Percentiles rank a stretch among this genome's conserved stretches.
Conservation (phyloP, 2,797 vertebrate species). For the Scarus forsteni region DNA sequence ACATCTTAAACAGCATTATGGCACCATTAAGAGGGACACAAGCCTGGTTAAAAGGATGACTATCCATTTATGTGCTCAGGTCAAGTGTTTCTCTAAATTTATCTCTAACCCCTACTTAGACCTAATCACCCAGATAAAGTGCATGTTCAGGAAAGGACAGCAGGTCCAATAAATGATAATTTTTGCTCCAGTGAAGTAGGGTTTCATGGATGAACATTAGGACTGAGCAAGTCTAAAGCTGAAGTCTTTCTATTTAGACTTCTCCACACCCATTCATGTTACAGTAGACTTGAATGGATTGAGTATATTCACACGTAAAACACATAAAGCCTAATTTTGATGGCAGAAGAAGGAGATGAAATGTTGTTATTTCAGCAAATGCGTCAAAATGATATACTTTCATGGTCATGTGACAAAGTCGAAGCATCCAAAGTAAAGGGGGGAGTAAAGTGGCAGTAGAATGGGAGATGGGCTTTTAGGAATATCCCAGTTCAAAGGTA, state of each 20-base stretch:
- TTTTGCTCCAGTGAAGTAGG: constrained; percentile 29
- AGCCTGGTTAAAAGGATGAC: constrained; percentile 4
- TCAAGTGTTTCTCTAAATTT: constrained; percentile 49
- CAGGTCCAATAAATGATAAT: constrained; percentile 6
- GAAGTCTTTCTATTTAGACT: constrained; percentile 1
- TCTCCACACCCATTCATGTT: constrained; percentile 13
- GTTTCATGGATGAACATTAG: constrained; percentile 17
- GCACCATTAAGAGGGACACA: constrained; percentile 26
- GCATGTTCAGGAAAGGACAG: constrained; percentile 17
- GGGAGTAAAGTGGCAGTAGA: too few species aligned
- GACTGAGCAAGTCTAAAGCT: constrained; percentile 13
- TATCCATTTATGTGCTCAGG: constrained; percentile 25
- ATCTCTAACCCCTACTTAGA: constrained; percentile 39
- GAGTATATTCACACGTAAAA: constrained; percentile 12
- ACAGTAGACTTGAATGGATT: constrained; percentile 21
- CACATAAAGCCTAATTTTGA: constrained; percentile 5
- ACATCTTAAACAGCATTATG: constrained; percentile 38
- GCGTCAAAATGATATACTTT: too few species aligned
- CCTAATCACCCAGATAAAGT: constrained; percentile 29
- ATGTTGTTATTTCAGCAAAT: too few species aligned
- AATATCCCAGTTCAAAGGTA: too few species aligned
- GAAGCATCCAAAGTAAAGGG: too few species aligned
- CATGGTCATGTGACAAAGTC: too few species aligned
- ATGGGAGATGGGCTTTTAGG: too few species aligned
- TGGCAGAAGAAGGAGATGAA: not conserved